Base-by-base conservation (phyloP, 2,797 vertebrate genomes). In the Thunnus albacares region DNA sequence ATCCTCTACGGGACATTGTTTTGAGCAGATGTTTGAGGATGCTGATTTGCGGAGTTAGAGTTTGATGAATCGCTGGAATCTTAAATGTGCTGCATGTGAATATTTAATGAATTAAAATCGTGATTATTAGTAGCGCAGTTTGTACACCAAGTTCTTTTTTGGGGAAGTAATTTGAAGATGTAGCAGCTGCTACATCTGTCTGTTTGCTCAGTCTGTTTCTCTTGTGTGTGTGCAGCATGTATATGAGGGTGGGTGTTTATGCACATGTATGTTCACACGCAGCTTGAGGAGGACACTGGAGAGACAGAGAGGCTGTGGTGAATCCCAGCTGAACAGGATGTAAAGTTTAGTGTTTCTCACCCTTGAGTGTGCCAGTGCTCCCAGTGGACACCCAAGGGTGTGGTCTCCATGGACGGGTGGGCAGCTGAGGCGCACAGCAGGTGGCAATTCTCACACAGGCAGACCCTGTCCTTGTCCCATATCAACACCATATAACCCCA, bases 371-470 rank as follows among this genome's bases (percentile, higher is more conserved):
- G 81, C 76, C 81, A 76, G 64, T 53, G 65, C 47, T 85, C 62
- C 59, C 64, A 43, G 65, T 53, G 68, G 80, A 79, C 79, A 55
- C 69, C 64, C 43, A 52, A 68, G 91, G 90, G 88, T 78, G 90
- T 92, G 92, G 86, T 78, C 84, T 67, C 58, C 6, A n/a, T 68
- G 75, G 65, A 79, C 69, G 84, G 82, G 78, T 65, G 81, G 87
- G 89, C 91, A 93, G 93, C 92, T 92, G 93, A 89, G 79, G 78
- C 57, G 11, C 47, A 71, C 64, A 89, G 94, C 93, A 93, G 91
- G 91, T 95, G 94, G 89, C 80, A 89, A 86, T 87, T 91, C 92
- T 91, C 81, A 68, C 73, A 75, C 78, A 79, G 85, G 66, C 90
- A 80, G 43, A 80, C 61, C 67, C 71, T 3, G 81, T 87, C 85